phyloP scores from a whole-genome alignment of 2,113 vertebrate genomes.

The Dromiciops gliroides region DNA sequence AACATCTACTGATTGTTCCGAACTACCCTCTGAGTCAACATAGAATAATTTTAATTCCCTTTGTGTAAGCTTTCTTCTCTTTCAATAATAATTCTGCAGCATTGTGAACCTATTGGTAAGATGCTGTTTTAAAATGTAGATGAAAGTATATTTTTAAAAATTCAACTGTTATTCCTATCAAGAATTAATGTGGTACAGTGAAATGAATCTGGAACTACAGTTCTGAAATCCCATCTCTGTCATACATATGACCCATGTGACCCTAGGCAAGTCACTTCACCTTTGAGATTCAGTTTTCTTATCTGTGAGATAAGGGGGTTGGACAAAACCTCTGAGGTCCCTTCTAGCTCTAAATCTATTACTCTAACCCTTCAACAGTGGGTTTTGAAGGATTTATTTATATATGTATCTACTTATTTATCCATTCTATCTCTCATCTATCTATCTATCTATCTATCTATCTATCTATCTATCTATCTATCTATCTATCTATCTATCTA shows the following conservation, averaged over 20 bases:
- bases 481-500: too few relatives aligned
- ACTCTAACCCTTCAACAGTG: fast-evolving
- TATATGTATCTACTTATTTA: too few relatives aligned
- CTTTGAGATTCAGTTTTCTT: background rate
- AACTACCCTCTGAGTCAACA: background rate
- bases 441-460: too few relatives aligned
- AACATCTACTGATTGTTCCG: background rate
- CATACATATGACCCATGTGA: background rate
- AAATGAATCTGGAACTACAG: background rate
- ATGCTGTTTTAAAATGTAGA: background rate
- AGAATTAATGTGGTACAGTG: background rate
- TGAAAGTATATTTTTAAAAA: background rate
- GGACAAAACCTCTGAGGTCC: too few relatives aligned
- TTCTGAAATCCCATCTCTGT: background rate
- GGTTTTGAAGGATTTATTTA: background rate
- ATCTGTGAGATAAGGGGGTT: background rate
- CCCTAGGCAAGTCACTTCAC: background rate
- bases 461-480: too few relatives aligned
- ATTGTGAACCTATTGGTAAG: background rate
- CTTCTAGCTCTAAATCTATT: fast-evolving
- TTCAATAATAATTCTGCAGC: background rate
- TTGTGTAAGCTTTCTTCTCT: background rate
- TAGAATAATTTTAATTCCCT: background rate
- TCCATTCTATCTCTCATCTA: too few relatives aligned
- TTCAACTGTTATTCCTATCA: background rate